phyloP scores from a whole-genome alignment of 53 echinoderm and acorn worm species.

The Crossaster papposus region DNA sequence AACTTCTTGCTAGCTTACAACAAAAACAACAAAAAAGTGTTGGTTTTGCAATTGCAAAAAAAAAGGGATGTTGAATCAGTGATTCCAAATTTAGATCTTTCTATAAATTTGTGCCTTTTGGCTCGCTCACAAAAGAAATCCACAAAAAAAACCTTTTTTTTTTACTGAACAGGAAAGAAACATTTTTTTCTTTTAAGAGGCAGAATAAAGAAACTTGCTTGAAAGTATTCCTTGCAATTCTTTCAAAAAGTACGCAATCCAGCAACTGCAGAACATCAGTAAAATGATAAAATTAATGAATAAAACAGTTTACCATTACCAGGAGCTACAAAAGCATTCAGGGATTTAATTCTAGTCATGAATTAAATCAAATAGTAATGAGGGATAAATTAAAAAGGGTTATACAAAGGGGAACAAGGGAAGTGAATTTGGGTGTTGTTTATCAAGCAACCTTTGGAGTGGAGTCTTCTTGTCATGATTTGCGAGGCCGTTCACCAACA shows the following conservation, averaged over 20 bases:
- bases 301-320: background rate
- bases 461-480: constrained; percentile 47
- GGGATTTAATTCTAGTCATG: background rate
- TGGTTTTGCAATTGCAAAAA: no score
- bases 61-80: no score
- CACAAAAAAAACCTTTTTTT: no score
- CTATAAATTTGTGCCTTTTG: no score
- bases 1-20: no score
- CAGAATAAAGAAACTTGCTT: no score
- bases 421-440: background rate
- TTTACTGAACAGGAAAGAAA: no score
- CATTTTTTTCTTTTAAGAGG: no score
- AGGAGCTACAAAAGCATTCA: background rate
- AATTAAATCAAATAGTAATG: no score
- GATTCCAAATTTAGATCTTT: no score
- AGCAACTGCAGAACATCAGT: background rate
- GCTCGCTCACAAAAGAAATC: no score
- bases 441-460: constrained; percentile 29
- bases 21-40: no score
- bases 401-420: background rate
- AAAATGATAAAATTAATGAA: background rate
- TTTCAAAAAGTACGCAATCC: background rate
- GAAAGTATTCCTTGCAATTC: background rate
- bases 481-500: constrained; percentile 51
- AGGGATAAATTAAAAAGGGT: background rate